Conservation (phyloP, 2,797 vertebrate species). For the Lateolabrax maculatus region DNA sequence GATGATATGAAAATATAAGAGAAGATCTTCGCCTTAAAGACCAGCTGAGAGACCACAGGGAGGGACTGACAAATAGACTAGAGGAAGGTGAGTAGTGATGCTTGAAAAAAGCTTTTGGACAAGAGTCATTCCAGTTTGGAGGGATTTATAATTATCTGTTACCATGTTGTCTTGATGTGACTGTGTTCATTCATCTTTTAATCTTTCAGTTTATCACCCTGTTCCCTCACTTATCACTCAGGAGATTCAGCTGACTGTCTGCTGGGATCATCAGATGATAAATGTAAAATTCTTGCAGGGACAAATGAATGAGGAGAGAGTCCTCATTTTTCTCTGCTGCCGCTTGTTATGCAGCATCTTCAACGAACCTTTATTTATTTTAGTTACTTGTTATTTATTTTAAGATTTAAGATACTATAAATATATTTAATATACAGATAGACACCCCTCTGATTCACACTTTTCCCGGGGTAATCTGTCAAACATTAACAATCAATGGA, state of each 20-base stretch:
- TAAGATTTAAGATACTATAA: neutral
- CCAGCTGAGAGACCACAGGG: neutral
- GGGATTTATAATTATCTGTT: neutral
- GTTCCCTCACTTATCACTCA: neutral
- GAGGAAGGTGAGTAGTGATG: slow-evolving; percentile 48
- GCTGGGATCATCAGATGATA: neutral
- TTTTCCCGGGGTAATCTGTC: neutral
- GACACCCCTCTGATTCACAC: neutral
- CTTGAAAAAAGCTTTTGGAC: neutral
- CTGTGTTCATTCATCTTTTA: neutral
- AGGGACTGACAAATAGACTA: neutral
- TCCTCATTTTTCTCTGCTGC: neutral
- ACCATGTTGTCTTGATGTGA: neutral
- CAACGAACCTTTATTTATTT: slow-evolving; percentile 1
- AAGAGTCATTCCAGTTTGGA: neutral
- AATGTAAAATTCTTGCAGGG: neutral
- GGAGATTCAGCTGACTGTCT: neutral
- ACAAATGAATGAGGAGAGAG: neutral
- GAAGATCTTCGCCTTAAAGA: neutral
- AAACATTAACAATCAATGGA: neutral
- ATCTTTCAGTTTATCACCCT: neutral
- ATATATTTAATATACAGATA: neutral
- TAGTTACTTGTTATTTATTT: neutral
- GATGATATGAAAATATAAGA: neutral
- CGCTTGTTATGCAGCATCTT: neutral